Evolutionary conservation across 1,140 invertebrate species (phyloP), one percentile per base, ranked within the genome.

Genomic region (Yoshiicerus persimilis): DNA sequence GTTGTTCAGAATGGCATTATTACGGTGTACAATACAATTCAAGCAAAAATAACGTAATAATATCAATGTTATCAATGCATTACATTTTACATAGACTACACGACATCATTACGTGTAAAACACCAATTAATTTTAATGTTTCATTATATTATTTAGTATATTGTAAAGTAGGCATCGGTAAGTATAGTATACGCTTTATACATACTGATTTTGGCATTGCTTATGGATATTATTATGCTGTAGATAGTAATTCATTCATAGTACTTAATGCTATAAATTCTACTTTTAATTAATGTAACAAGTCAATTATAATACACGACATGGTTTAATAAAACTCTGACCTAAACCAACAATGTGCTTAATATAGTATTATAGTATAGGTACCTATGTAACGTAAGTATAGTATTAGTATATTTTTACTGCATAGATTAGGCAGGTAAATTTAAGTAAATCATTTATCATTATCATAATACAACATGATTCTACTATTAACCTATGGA

Each of bases 1-100:
- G 75, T 80, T 80, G 75, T 80, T n/a, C 20, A 34, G 30, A 80
- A 36, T 38, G 75, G 75, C 75, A 80, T 80, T 80, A 80, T 80
- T 80, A 80, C 34, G 75, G 75, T 80, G 75, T 80, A 34, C 64
- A 70, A 70, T 80, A 80, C 32, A 34, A 36, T 36, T 80, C 30
- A 80, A 38, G 75, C 75, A 80, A 80, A 80, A 80, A 36, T 77
- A 77, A 80, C 27, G 75, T 80, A 80, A 80, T 36, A 80, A 34
- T 80, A 80, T 36, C 34, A 80, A n/a, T 56, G 47, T 56, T 56
- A 56, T 56, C 47, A 56, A 56, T 56, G n/a, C 47, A 56, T n/a
- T 56, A 56, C 13, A 56, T 16, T 80, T 70, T 80, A 80, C 75
- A 34, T 25, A 34, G 66, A 30, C 66, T 34, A 80, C 27, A 38